Base-by-base conservation (phyloP, 2,113 vertebrate genomes). In the Alosa alosa region DNA sequence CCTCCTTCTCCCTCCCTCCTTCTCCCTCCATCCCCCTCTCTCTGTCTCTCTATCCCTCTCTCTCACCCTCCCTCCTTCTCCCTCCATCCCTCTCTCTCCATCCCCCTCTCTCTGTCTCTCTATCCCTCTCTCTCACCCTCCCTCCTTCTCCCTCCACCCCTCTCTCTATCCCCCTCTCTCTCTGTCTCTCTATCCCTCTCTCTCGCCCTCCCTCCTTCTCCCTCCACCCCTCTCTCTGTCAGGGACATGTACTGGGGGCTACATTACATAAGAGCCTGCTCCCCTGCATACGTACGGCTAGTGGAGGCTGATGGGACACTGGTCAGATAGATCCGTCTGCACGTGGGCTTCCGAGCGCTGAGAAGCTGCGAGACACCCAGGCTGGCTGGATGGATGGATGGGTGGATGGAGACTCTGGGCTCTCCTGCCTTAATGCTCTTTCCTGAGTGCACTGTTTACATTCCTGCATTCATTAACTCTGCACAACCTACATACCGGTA, bases 21-120 rank as follows among this genome's bases (percentile, higher is more conserved):
- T 45, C 57, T 68, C 81, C 75, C 39, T 45, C 5, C 52, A 49
- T n/a, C n/a, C n/a, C 83, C 68, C 75, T 64, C 85, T 83, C 55
- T 17, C 72, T 81, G 49, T 25, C 55, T 45, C 83, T 45, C 36
- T 52, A 18, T 83, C 84, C n/a, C 41, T 31, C 8, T 49, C 72
- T 68, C 84, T n/a, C 83, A 57, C 81, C 10, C 72, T 31, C 22
- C n/a, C 25, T 25, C 46, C n/a, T n/a, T 18, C 81, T 46, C 44
- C 64, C 57, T 52, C 55, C 64, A 22, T 55, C 13, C n/a, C 18
- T 22, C n/a, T 82, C 75, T 64, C 39, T 45, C 5, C 52, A 49
- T n/a, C n/a, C n/a, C 83, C 68, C 75, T 64, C 85, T 83, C 55
- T 17, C 72, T 81, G 49, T 25, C 55, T n/a, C n/a, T n/a, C 83